Conservation (phyloP, 2,797 vertebrate species). For the Oreortyx pictus region DNA sequence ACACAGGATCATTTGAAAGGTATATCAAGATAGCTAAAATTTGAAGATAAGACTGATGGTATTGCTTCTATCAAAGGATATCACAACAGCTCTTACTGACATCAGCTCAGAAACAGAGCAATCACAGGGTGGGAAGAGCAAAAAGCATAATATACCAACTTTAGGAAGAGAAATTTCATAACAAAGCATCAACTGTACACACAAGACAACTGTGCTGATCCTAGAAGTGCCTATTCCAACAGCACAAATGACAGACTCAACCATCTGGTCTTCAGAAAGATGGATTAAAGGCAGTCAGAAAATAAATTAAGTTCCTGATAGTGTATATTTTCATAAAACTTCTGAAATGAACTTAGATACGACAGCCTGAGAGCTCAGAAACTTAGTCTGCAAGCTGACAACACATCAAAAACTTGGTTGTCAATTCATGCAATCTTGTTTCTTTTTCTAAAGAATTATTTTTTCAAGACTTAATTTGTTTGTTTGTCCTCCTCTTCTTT, state of each 20-base stretch:
- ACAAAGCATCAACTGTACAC: not conserved
- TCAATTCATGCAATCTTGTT: not conserved
- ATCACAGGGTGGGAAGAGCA: not conserved
- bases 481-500: too few relatives aligned
- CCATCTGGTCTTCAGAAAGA: conserved; percentile 17
- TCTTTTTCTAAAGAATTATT: not conserved
- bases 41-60: not conserved
- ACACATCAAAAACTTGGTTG: not conserved
- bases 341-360: not conserved
- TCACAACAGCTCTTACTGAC: not conserved
- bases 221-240: not conserved
- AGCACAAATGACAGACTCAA: not conserved
- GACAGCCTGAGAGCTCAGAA: not conserved
- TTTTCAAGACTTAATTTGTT: not conserved
- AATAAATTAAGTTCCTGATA: not conserved
- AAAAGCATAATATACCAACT: not conserved
- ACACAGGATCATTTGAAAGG: not conserved
- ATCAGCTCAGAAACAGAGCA: not conserved
- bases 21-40: not conserved
- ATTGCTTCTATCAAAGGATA: not conserved
- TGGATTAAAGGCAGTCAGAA: not conserved
- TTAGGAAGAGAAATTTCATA: not conserved
- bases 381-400: not conserved
- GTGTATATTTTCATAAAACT: not conserved
- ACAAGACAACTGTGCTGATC: not conserved